Percentiles rank a stretch among this genome's conserved stretches.
phyloP scores from a whole-genome alignment of 2,113 vertebrate species.

The Balaenoptera acutorostrata region DNA sequence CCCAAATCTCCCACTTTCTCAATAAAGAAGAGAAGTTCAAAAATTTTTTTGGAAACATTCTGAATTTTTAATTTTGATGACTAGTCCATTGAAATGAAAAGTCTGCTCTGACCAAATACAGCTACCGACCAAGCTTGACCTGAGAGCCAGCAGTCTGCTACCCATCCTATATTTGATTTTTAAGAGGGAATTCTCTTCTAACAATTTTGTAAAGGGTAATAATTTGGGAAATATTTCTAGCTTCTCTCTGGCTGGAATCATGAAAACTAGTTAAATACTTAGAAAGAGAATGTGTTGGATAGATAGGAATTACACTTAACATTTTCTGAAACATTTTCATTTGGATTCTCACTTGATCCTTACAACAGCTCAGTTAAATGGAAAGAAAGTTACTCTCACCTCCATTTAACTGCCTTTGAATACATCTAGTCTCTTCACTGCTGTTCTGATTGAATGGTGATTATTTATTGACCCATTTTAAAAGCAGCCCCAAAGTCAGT shows the following conservation, averaged over 20 bases:
- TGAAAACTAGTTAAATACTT: not conserved
- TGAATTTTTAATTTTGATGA: not conserved
- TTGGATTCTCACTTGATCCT: not conserved
- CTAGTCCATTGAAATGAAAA: not conserved
- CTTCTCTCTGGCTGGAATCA: not conserved
- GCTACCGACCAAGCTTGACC: not conserved
- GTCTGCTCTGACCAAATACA: not conserved
- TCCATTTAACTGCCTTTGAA: constrained; percentile 27
- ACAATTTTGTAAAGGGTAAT: not conserved
- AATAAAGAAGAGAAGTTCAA: not conserved
- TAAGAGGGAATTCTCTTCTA: not conserved
- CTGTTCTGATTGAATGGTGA: constrained; percentile 59
- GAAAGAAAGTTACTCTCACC: constrained; percentile 31
- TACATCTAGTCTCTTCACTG: not conserved
- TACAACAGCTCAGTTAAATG: not conserved
- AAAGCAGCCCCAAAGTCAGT: constrained; percentile 35
- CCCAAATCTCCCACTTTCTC: not conserved
- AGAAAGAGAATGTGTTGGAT: not conserved
- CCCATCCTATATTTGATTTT: not conserved
- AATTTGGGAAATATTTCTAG: not conserved
- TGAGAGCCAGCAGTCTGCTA: not conserved
- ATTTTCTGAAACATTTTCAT: constrained; percentile 4
- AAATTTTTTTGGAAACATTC: not conserved
- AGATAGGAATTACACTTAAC: not conserved
- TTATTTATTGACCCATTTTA: constrained; percentile 69